Base-by-base conservation (phyloP, 2,113 vertebrate species). In the Paramormyrops kingsleyae region DNA sequence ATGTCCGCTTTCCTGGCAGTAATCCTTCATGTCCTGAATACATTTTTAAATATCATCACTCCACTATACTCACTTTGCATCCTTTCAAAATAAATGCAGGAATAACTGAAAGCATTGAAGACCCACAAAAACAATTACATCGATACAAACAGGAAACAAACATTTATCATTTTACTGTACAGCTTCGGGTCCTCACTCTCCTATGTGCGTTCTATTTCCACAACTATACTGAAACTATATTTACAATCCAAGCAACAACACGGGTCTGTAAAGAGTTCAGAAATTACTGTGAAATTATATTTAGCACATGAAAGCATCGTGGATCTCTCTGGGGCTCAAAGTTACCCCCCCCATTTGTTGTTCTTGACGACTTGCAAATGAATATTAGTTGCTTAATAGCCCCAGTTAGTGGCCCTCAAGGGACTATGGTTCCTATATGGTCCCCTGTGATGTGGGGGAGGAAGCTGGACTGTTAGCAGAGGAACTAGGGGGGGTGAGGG, bases 1-100 rank as follows among this genome's bases (percentile, higher is more conserved):
- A 90, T 91, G 9, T 93, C 94, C 93, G 94, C 90, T 92, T 93
- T 92, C 87, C 90, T 84, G 90, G 93, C 77, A 80, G 31, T 3
- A 80, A 80, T 17, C 35, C 35, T 80, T 80, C 35, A 42, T 80
- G 35, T 80, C 35, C 35, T 42, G 17, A 42, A 42, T 77, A 42
- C 15, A 15, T 77, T 77, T 39, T 19, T 39, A 42, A 35, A 77
- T 42, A 39, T 77, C 35, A 6, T 13, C 27, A 39, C 10, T 10
- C 9, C 90, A 90, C 24, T n/a, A 85, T 21, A 1, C 9, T 46
- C 47, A 49, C 24, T 85, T 44, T 19, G 49, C 83, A 12, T 85
- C 46, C 42, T 47, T 47, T 10, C 10, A 85, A 47, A 85, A 24
- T 24, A 49, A 85, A 85, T 10, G 9, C 9, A 31, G 46, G 24